phyloP scores from a whole-genome alignment of 2,797 vertebrate species.

The Capromys pilorides region DNA sequence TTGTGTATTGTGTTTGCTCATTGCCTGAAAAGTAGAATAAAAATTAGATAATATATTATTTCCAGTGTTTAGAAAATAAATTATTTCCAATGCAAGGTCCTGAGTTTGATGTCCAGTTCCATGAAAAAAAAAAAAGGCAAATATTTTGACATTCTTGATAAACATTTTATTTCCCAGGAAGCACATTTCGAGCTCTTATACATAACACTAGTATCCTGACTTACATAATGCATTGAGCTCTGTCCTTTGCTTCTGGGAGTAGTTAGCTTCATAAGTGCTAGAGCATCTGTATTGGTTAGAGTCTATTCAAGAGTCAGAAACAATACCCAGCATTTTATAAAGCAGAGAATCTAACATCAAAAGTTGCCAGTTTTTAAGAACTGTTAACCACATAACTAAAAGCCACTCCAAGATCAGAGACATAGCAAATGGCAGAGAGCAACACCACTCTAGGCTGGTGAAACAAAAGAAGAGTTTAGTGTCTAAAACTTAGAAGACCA shows the following conservation, averaged over 20 bases:
- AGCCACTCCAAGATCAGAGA: not conserved
- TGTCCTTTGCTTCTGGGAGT: not conserved
- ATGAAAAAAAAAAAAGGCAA: conserved; percentile 18
- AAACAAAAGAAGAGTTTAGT: not conserved
- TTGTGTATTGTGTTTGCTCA: not conserved
- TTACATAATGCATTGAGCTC: not conserved
- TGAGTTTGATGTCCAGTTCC: too few relatives aligned
- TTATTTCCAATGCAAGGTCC: not conserved
- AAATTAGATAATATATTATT: not conserved
- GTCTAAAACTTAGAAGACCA: not conserved
- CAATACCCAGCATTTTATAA: not conserved
- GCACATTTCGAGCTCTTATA: not conserved
- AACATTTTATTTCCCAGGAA: not conserved
- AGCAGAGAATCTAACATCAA: not conserved
- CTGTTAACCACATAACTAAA: not conserved
- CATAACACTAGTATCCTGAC: not conserved
- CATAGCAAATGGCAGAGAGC: not conserved
- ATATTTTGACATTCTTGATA: conserved; percentile 32
- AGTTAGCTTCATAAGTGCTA: not conserved
- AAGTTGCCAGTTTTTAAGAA: not conserved
- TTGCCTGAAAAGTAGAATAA: not conserved
- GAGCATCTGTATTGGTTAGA: not conserved
- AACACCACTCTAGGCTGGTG: not conserved
- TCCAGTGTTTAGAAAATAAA: not conserved
- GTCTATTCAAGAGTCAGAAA: not conserved